Evolutionary conservation across 2,113 vertebrate genomes (phyloP), one percentile per base, ranked within the genome.

Genomic region (Macquaria australasica): DNA sequence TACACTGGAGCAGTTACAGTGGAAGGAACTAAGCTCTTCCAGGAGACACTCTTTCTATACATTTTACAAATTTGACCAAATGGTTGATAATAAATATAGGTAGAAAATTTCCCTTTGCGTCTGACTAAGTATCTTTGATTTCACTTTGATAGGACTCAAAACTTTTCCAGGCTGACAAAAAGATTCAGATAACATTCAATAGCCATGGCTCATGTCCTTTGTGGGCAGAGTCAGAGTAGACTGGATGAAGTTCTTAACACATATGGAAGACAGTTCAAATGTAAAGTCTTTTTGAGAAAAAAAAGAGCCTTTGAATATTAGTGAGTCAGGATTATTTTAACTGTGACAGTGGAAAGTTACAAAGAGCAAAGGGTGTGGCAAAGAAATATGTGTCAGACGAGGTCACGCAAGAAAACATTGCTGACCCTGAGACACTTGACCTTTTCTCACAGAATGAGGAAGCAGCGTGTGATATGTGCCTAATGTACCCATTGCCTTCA

Each of bases 391-490:
- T n/a, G 45, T 69, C 15, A 28, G 31, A 41, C 7, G 0, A 66
- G 37, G 55, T 77, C 55, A 69, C 56, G 23, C 55, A 39, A 55
- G 50, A 84, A 79, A 84, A 34, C 14, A 34, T 31, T 45, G 58
- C 25, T 50, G 70, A 68, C 31, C 77, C 20, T 58, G 56, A 84
- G 59, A 78, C 25, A 8, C 48, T 58, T 1, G 39, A 43, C 28
- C 21, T 82, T 83, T 89, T 89, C 78, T 86, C 60, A 86, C 39
- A 77, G 58, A 91, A 89, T 59, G 51, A 85, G 82, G 70, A 91
- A 87, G 77, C 21, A 64, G 9, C 6, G 5, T 60, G 37, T 63
- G 18, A 50, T 55, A 14, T 72, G 8, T 59, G 31, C 6, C 1
- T 59, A 39, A 43, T 0, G n/a, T 41, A 11, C 1, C 0, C 10